Conservation (phyloP, 1,140 invertebrate genomes). For the Apis mellifera region Amel_HAv3.1 CM009933.2:6798001-6798500, state of each 20-base stretch:
- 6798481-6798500: too few relatives aligned
- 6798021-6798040: neutral
- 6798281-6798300: neutral
- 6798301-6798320: neutral
- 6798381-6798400: too few relatives aligned
- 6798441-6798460: too few relatives aligned
- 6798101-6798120: neutral
- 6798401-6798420: too few relatives aligned
- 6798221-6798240: neutral
- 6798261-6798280: neutral
- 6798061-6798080: too few relatives aligned
- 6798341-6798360: too few relatives aligned
- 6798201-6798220: constrained; percentile 15
- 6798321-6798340: too few relatives aligned
- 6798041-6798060: neutral
- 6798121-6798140: constrained; percentile 4
- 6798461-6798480: too few relatives aligned
- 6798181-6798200: constrained; percentile 19
- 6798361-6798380: too few relatives aligned
- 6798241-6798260: constrained; percentile 15
- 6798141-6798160: constrained; percentile 9
- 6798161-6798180: neutral
- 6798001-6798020: neutral
- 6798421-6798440: too few relatives aligned
- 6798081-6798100: too few relatives aligned